A percentile compares a stretch with the other conserved stretches of the same genome.
Conservation (phyloP, 2,888 invertebrate species). For the Dryococelus australis region DNA sequence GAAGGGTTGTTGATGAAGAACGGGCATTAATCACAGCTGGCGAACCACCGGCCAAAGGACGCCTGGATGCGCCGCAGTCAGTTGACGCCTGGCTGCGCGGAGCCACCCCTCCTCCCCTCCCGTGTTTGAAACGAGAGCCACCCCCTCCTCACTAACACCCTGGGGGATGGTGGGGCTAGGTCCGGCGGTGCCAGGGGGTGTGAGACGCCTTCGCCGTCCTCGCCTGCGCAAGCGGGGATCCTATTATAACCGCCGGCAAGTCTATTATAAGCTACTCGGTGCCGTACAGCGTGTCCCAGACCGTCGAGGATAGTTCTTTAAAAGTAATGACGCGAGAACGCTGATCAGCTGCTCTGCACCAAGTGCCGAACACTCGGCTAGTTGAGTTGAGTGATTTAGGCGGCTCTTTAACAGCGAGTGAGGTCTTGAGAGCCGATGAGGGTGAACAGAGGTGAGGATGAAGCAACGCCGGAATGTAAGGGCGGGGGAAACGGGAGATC, state of each 20-base stretch:
- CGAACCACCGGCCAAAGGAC: constrained; percentile 3
- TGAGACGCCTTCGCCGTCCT: too few relatives aligned
- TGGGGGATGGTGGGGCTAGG: neutral
- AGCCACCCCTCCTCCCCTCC: neutral
- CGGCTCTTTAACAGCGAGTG: too few relatives aligned
- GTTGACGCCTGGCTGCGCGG: neutral
- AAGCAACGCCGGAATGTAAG: too few relatives aligned
- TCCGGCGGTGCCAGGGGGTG: too few relatives aligned
- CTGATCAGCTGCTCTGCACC: too few relatives aligned
- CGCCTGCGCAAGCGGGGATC: neutral
- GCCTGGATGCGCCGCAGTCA: constrained; percentile 10
- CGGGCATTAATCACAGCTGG: constrained; percentile 16
- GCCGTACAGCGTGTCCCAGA: neutral
- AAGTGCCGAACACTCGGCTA: too few relatives aligned
- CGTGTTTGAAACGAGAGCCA: neutral
- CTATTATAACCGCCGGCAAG: neutral
- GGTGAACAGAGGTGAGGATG: too few relatives aligned
- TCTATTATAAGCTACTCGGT: neutral
- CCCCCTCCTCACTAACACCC: neutral
- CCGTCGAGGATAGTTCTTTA: neutral
- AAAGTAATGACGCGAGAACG: too few relatives aligned
- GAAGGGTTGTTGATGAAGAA: neutral
- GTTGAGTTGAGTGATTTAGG: too few relatives aligned
- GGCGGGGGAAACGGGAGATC: too few relatives aligned
- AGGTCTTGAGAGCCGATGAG: too few relatives aligned